Base-by-base conservation (phyloP, 2,113 vertebrate species). In the Ancistrus triradiatus region DNA sequence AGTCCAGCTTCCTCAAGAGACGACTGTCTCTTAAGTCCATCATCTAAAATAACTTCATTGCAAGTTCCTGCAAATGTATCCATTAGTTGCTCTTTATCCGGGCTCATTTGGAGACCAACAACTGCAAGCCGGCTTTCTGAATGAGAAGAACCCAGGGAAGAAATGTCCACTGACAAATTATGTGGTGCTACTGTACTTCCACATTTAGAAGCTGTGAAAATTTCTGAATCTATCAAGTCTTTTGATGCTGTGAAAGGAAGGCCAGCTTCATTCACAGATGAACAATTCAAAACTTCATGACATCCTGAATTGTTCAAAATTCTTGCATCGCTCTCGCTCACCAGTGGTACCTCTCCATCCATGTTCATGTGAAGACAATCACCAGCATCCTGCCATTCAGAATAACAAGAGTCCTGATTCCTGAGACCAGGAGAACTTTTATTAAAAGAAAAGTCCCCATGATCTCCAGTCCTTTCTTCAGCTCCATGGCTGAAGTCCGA, bases 401-500 rank as follows among this genome's bases (percentile, higher is more conserved):
- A 22, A 18, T 8, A 47, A 55, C 31, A 49, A 11, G 19, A 44
- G n/a, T 27, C 19, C 3, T 4, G 46, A 6, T 50, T 53, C 52
- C 25, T 17, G 38, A 46, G 10, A 0, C 15, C 48, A 42, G 7
- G 3, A 9, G 42, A 33, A 19, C 13, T 8, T 17, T 49, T 28
- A 35, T 43, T 10, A 58, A 38, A 44, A 13, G 35, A 18, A 6
- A 27, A 14, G 43, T 55, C 48, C 15, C 7, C 11, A 24, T 59
- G 46, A 50, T 27, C 63, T 25, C 33, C 59, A 40, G 46, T 14
- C 57, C 49, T 52, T 50, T 86, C 88, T 68, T 86, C 85, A 43
- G 63, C 72, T 38, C 89, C 83, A 11, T 75, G 83, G 70, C 83
- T 87, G 2, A 81, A 73, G 65, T 91, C 86, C 7, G 83, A 89